These are phyloP conservation scores for Conchocele bisecta DNA, from an alignment of 2,888 invertebrate species.

Conservation along the genomic window DNA sequence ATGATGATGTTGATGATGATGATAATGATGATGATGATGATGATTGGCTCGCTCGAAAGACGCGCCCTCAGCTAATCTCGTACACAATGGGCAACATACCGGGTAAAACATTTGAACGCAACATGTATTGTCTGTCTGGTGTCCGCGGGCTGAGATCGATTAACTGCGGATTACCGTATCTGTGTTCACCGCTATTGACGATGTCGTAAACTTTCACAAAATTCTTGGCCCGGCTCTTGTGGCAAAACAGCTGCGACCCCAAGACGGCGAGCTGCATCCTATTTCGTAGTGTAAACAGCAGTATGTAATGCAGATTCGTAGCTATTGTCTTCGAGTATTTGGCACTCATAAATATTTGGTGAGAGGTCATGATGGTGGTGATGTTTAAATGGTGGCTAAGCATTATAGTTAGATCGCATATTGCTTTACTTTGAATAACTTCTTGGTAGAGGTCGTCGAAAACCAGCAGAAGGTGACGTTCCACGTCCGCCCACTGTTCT, in stretches of 20 bases:
- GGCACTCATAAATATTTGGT: constrained; percentile 9
- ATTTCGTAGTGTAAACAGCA: constrained; percentile 4
- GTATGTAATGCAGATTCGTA: constrained; percentile 7
- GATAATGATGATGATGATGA: no score
- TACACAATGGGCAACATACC: background rate
- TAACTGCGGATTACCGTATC: background rate
- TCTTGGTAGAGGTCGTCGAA: background rate
- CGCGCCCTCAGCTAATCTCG: background rate
- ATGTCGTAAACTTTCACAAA: constrained; percentile 1
- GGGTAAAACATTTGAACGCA: background rate
- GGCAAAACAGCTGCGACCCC: constrained; percentile 1
- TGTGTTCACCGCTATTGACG: background rate
- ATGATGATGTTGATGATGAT: no score
- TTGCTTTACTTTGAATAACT: background rate
- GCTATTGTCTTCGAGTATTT: constrained; percentile 10
- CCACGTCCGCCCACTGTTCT: background rate
- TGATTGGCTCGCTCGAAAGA: no score
- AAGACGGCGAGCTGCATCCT: background rate
- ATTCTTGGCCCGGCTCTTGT: background rate
- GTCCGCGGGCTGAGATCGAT: constrained; percentile 1
- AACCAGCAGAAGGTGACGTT: background rate
- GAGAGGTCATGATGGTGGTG: background rate
- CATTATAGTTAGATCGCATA: constrained; percentile 1
- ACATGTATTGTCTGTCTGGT: background rate
- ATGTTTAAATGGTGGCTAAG: background rate